A percentile compares a stretch with the other conserved stretches of the same genome.
phyloP scores from a whole-genome alignment of 2,113 vertebrate species.

The Tenrec ecaudatus region DNA sequence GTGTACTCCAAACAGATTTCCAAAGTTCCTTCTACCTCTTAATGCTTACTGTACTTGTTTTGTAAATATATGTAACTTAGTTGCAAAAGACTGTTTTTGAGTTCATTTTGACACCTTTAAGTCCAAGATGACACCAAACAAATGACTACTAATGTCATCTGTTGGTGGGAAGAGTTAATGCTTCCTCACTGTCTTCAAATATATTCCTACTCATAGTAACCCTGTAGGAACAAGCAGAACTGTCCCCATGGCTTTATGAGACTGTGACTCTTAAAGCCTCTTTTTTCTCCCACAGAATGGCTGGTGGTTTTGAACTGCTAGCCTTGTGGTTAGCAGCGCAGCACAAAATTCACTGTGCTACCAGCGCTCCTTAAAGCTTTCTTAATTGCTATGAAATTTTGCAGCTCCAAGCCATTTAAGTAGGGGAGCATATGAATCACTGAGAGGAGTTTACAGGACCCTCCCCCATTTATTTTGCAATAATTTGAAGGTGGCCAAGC shows the following conservation, averaged over 20 bases:
- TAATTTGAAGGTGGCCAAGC: slow-evolving; percentile 46
- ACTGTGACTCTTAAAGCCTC: no score
- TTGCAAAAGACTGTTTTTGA: background rate
- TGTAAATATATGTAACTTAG: background rate
- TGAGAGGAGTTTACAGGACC: background rate
- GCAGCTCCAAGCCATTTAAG: background rate
- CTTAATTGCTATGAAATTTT: slow-evolving; percentile 43
- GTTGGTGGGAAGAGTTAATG: slow-evolving; percentile 59
- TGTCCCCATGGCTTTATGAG: no score
- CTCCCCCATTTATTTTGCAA: background rate
- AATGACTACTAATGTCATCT: slow-evolving; percentile 53
- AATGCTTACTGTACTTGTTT: background rate
- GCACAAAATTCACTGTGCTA: no score
- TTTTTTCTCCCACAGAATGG: no score
- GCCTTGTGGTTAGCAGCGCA: no score
- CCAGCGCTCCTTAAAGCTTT: background rate
- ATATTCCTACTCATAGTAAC: no score
- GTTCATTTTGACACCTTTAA: background rate
- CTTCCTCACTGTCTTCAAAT: no score
- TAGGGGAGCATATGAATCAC: slow-evolving; percentile 18
- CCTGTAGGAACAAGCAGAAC: no score
- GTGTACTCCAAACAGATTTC: slow-evolving; percentile 23
- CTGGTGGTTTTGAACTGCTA: no score
- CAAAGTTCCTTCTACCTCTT: background rate
- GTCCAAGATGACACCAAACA: background rate